Conservation (phyloP, 23 tunicate species). For the Pegea sp. region DNA sequence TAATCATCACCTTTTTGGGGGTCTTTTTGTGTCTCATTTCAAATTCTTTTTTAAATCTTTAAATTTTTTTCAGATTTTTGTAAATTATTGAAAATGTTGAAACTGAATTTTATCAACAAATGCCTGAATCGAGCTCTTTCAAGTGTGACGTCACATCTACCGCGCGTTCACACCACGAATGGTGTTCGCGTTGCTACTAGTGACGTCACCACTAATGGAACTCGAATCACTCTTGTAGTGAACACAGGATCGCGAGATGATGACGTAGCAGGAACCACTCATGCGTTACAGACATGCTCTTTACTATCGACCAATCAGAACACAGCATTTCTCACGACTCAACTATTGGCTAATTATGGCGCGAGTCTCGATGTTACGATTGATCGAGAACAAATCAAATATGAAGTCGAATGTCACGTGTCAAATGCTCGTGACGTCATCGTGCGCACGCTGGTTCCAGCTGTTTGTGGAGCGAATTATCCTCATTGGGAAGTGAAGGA, state of each 20-base stretch:
- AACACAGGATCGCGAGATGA: constrained; percentile 1
- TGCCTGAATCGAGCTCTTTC: no score
- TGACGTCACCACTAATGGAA: not conserved
- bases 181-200: not conserved
- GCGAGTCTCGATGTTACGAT: constrained; percentile 24
- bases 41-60: no score
- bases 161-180: no score
- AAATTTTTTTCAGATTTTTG: no score
- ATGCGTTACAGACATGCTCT: constrained; percentile 34
- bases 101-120: no score
- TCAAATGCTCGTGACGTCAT: constrained; percentile 21
- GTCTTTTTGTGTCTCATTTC: no score
- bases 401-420: constrained; percentile 16
- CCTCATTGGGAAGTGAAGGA: constrained; percentile 55
- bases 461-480: constrained; percentile 26
- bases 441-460: constrained; percentile 24
- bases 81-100: no score
- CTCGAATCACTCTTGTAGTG: not conserved
- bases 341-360: constrained; percentile 36
- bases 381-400: constrained; percentile 13
- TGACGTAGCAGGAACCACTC: constrained; percentile 19
- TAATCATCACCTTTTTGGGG: no score
- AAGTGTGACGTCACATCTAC: no score
- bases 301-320: constrained; percentile 17
- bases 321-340: constrained; percentile 68